These are phyloP conservation scores for Nephotettix cincticeps DNA, from an alignment of 1,140 invertebrate genomes.

Conservation along the genomic window DNA sequence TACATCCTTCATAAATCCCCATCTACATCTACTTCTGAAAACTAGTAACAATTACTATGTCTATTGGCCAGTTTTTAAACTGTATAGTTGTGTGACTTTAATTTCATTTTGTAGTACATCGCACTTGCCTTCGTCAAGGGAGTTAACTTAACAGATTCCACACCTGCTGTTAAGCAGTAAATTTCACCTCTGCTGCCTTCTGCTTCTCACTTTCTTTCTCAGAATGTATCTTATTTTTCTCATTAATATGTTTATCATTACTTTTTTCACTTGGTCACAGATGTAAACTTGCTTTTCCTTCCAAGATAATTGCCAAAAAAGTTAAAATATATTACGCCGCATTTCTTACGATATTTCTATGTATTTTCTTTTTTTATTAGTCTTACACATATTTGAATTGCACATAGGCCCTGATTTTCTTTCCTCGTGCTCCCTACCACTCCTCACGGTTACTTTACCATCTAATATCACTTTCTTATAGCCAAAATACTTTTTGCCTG, in stretches of 20 bases:
- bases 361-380: conserved; percentile 19
- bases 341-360: conserved; percentile 4
- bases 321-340: background rate
- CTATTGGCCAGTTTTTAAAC: conserved; percentile 34
- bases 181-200: conserved; percentile 8
- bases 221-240: conserved; percentile 2
- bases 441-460: conserved; percentile 8
- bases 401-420: conserved; percentile 17
- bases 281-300: conserved; percentile 23
- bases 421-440: conserved; percentile 19
- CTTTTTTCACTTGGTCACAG: conserved; percentile 21
- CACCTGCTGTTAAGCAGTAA: conserved; percentile 36
- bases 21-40: conserved; percentile 1
- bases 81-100: conserved; percentile 43
- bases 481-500: conserved; percentile 26
- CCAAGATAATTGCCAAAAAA: conserved; percentile 3
- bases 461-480: conserved; percentile 17
- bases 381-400: conserved; percentile 13
- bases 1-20: conserved; percentile 23
- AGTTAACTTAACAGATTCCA: conserved; percentile 37
- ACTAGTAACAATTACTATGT: conserved; percentile 18
- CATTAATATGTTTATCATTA: conserved; percentile 24
- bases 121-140: conserved; percentile 40
- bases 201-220: conserved; percentile 21
- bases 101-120: conserved; percentile 44